Conservation (phyloP, 2,797 vertebrate species). For the Acanthornis magna region DNA sequence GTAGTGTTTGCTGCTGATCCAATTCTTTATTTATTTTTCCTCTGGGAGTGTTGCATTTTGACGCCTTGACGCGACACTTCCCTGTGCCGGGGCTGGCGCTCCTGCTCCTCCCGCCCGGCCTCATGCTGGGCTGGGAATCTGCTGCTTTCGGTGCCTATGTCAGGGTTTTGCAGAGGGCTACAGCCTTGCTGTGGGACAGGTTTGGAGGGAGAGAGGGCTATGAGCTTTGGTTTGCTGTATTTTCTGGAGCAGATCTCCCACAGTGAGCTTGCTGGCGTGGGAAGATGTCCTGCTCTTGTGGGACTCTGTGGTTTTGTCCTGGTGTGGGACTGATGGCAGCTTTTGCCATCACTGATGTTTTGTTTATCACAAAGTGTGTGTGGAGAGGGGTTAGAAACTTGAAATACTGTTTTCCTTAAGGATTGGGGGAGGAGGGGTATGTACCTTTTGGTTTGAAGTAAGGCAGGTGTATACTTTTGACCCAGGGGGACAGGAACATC, state of each 20-base stretch:
- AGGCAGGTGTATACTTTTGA: neutral
- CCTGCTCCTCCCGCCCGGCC: neutral
- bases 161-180: neutral
- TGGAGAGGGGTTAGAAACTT: constrained; percentile 8
- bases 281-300: neutral
- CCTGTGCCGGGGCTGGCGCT: rapidly evolving
- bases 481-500: neutral
- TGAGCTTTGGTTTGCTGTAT: neutral
- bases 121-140: neutral
- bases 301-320: neutral
- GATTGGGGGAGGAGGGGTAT: neutral
- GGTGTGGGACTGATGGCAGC: neutral
- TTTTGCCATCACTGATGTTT: neutral
- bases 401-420: neutral
- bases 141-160: constrained; percentile 11
- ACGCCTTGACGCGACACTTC: neutral
- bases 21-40: neutral
- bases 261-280: neutral
- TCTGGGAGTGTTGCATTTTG: neutral
- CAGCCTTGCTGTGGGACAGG: neutral
- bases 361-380: neutral
- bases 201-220: neutral
- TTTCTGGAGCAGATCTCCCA: neutral
- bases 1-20: neutral
- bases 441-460: neutral